phyloP scores from a whole-genome alignment of 92 coral and sea anemone genomes.

The Plumapathes pennacea region DNA sequence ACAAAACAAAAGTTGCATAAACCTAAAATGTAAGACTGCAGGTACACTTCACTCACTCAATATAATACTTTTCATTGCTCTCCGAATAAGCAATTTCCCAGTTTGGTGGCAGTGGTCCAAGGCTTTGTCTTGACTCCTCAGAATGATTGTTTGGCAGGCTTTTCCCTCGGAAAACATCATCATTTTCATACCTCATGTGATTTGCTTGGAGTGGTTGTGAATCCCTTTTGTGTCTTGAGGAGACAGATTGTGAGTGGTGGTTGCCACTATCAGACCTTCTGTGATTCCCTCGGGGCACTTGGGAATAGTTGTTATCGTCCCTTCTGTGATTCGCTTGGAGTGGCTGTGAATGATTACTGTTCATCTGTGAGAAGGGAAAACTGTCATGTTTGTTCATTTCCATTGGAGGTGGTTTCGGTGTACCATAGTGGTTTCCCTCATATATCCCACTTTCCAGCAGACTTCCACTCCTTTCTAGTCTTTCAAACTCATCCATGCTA shows the following conservation, averaged over 20 bases:
- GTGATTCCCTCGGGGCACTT: conserved; percentile 9
- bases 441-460: conserved; percentile 89
- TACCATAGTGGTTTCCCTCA: conserved; percentile 93
- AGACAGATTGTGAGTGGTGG: too few species aligned
- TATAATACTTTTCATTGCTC: conserved; percentile 83
- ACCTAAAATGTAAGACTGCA: background rate
- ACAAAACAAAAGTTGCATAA: background rate
- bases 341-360: too few species aligned
- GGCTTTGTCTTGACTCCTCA: conserved; percentile 23
- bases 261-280: too few species aligned
- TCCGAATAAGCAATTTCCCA: conserved; percentile 98
- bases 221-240: too few species aligned
- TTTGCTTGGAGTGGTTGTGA: conserved; percentile 19
- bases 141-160: conserved; percentile 5
- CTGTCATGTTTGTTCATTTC: conserved; percentile 11
- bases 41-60: conserved; percentile 70
- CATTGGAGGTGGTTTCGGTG: conserved; percentile 94
- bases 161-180: conserved; percentile 17
- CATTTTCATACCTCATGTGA: conserved; percentile 15
- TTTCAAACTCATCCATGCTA: conserved; percentile 65
- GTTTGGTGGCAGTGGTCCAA: conserved; percentile 83
- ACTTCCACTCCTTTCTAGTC: conserved; percentile 74
- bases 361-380: too few species aligned
- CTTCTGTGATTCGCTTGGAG: conserved; percentile 17
- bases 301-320: conserved; percentile 12